Base-by-base conservation (phyloP, 2,797 vertebrate species). In the Hippocampus kuda region DNA sequence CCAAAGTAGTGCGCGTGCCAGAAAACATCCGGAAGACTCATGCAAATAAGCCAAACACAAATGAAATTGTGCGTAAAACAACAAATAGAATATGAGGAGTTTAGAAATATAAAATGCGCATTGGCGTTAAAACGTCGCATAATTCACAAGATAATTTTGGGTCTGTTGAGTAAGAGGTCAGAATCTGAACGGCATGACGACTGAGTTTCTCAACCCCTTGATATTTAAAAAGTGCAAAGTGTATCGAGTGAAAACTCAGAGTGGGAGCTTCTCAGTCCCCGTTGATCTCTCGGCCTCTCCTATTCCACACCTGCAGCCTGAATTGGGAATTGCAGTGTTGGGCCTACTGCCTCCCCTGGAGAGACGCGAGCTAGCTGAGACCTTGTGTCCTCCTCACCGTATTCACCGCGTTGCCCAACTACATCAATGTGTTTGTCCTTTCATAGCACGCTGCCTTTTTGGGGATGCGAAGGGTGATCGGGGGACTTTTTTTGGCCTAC, bases 271-370 rank as follows among this genome's bases (percentile, higher is more conserved):
- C 62, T 74, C 65, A 11, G 68, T 74, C 69, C 60, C 18, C 0
- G 26, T 48, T 83, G 77, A 75, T 69, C 81, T 81, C 75, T 67
- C 71, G 75, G 81, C 69, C 67, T 75, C 65, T 77, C 68, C 79
- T 79, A 79, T 81, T 85, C 80, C 82, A 86, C 88, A 89, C 88
- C 87, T 90, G 86, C 84, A 88, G 77, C 87, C 85, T 82, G 78
- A 70, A 73, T 79, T 83, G 86, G 86, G 87, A 88, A 86, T 81
- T 85, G 81, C 67, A 61, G 60, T 75, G 74, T 66, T 13, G 0
- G 73, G 76, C 75, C 49, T 71, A 66, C 49, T 57, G n/a, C 67
- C 42, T 86, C 84, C 85, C 86, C 65, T 10, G 68, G 86, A 80
- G 83, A 75, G 42, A 51, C 69, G 67, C 24, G 26, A 66, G 65